Conservation (phyloP, 1,140 invertebrate genomes). For the Hermetia illucens region DNA sequence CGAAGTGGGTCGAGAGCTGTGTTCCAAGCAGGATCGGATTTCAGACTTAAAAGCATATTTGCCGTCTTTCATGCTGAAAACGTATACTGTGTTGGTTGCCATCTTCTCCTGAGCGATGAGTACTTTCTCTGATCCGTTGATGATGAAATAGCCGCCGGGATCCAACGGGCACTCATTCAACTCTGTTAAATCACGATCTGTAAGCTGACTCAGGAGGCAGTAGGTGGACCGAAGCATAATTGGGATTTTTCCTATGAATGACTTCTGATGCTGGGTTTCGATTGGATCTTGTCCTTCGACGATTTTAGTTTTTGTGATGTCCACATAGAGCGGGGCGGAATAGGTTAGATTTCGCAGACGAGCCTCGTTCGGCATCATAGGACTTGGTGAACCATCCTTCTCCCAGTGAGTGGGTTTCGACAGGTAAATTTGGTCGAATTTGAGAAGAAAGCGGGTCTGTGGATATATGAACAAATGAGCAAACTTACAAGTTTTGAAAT, state of each 20-base stretch:
- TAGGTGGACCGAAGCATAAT: constrained; percentile 98
- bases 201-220: constrained; percentile 82
- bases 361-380: constrained; percentile 99
- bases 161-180: constrained; percentile 98
- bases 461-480: constrained; percentile 17
- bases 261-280: constrained; percentile 92
- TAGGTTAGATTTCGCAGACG: constrained; percentile 79
- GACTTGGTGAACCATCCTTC: constrained; percentile 94
- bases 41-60: constrained; percentile 98
- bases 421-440: constrained; percentile 98
- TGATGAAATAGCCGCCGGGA: constrained; percentile 94
- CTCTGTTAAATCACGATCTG: constrained; percentile 96
- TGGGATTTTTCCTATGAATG: constrained; percentile 98
- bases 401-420: constrained; percentile 99
- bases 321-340: constrained; percentile 95
- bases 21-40: constrained; percentile 90
- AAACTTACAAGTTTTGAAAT: neutral
- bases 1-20: constrained; percentile 83
- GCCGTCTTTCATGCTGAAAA: constrained; percentile 95
- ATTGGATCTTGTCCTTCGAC: constrained; percentile 82
- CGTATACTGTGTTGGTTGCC: constrained; percentile 99
- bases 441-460: constrained; percentile 74
- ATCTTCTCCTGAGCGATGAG: constrained; percentile 99
- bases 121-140: constrained; percentile 92
- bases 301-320: constrained; percentile 91